Evolutionary conservation across 2,888 invertebrate genomes (phyloP), one percentile per base, ranked within the genome.

Genomic region (Apamea sordens): DNA sequence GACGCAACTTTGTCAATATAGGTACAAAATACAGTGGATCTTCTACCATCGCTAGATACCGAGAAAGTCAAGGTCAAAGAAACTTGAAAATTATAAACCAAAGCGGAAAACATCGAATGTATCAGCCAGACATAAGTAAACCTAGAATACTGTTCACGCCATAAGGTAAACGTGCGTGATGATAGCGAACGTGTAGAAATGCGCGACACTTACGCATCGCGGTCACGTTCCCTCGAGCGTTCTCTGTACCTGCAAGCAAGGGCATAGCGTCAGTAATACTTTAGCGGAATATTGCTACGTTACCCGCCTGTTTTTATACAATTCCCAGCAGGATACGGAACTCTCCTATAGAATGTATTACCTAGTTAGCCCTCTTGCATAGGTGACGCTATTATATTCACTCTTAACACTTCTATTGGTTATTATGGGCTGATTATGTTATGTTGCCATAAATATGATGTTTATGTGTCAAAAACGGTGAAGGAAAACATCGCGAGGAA

Each of bases 221-320:
- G 95, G 86, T 97, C 98, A 77, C 98, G 97, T 86, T 98, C 98
- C 86, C 98, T 97, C 80, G 98, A 98, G 89, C 98, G 96, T 92
- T 98, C 98, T 84, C 98, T 97, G 92, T 98, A 98, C 91, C 98
- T 97, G 94, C 95, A 97, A 96, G 91, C 88, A 94, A 94, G 86
- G 86, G 86, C 87, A 84, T 79, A 82, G 84, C 86, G 83, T 88
- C 88, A 91, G 79, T 85, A 86, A 84, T 83, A 76, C 83, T 85
- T 83, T 74, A 80, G 53, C 79, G 63, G 73, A 73, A 74, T 50
- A 50, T 59, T 68, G 36, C 73, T 79, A 83, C 24, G 6, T 73
- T 59, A 80, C 50, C 53, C 65, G 56, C 36, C 13, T 73, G 41
- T 53, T 15, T 15, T 53, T 13, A 8, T 21, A 53, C n/a, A 18